Base-by-base conservation (phyloP, 2,888 invertebrate species). In the Callimorpha dominula region DNA sequence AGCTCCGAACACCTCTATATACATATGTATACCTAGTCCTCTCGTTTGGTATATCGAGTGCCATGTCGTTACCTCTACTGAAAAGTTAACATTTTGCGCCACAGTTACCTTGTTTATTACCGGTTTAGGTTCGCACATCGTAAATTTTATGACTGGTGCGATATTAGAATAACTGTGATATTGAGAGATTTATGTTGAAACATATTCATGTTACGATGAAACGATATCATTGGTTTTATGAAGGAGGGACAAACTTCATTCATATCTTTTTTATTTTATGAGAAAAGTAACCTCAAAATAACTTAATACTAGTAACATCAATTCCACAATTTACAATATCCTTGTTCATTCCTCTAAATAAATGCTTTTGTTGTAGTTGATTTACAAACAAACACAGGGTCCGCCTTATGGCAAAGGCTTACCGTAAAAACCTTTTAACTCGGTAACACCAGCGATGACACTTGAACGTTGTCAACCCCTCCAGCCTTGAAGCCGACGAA, bases 11-110 rank as follows among this genome's bases (percentile, higher is more conserved):
- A 87, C 88, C 88, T 88, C 86, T 81, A 67, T 72, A 70, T 46
- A 82, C 84, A 85, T 82, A 86, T 88, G 87, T 86, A 88, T 87
- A 88, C 83, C 82, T 82, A 85, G 82, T 82, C 84, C 80, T 72
- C 65, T 62, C 72, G 70, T 71, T 65, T 57, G 11, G 71, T 69
- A 75, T 76, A 78, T 81, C 80, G 82, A 83, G 80, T 83, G 82
- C 76, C 78, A 81, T 82, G 82, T 82, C 78, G 81, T 80, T 81
- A 82, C 79, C 81, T 85, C 71, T 73, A 74, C 78, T 81, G 76
- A 79, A 82, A 84, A 84, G 83, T 83, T 84, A 81, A 71, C 73
- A 72, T 75, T 73, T 72, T 68, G 71, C 66, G 72, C 54, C 68
- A 74, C 68, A 68, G 65, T 73, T 72, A 70, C 65, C 66, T 67